A percentile compares a stretch with the other conserved stretches of the same genome.
Conservation (phyloP, 2,797 vertebrate species). For the Microctenopoma steveboyesi region DNA sequence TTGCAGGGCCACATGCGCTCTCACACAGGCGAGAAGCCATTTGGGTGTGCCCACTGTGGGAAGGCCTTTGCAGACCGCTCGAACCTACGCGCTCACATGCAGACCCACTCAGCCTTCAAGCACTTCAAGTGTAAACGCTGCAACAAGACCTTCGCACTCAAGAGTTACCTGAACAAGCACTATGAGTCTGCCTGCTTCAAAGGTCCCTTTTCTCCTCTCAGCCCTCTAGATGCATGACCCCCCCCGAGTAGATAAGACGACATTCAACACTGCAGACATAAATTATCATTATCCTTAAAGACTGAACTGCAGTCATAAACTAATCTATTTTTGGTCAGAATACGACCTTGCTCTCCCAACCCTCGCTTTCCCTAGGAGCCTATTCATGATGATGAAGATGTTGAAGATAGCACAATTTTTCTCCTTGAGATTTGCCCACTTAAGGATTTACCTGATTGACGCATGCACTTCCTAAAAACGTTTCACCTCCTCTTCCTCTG, state of each 20-base stretch:
- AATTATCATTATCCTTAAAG: slow-evolving; percentile 69
- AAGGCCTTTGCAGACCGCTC: slow-evolving; percentile 96
- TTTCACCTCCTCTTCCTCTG: slow-evolving; percentile 69
- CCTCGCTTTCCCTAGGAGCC: slow-evolving; percentile 61
- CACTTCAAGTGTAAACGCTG: slow-evolving; percentile 97
- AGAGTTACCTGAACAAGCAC: slow-evolving; percentile 99
- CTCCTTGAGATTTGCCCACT: slow-evolving; percentile 81
- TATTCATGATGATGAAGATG: slow-evolving; percentile 63
- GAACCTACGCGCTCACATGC: slow-evolving; percentile 96
- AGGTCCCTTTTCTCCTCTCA: slow-evolving; percentile 86
- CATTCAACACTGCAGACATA: slow-evolving; percentile 65
- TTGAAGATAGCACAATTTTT: slow-evolving; percentile 86
- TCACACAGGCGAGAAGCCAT: slow-evolving; percentile 95
- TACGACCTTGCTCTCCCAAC: slow-evolving; percentile 66
- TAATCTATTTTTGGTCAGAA: slow-evolving; percentile 77
- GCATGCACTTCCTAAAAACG: slow-evolving; percentile 82
- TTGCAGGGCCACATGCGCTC: slow-evolving; percentile 97
- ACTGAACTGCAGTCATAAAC: slow-evolving; percentile 72
- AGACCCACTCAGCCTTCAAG: slow-evolving; percentile 97
- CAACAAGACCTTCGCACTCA: slow-evolving; percentile 97
- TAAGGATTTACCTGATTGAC: slow-evolving; percentile 83
- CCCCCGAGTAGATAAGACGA: slow-evolving; percentile 60
- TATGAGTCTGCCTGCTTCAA: slow-evolving; percentile 96
- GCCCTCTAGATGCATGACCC: slow-evolving; percentile 86
- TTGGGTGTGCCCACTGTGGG: slow-evolving; percentile 94